phyloP scores from a whole-genome alignment of 2,888 invertebrate genomes.

The Xestia sexstrigata region DNA sequence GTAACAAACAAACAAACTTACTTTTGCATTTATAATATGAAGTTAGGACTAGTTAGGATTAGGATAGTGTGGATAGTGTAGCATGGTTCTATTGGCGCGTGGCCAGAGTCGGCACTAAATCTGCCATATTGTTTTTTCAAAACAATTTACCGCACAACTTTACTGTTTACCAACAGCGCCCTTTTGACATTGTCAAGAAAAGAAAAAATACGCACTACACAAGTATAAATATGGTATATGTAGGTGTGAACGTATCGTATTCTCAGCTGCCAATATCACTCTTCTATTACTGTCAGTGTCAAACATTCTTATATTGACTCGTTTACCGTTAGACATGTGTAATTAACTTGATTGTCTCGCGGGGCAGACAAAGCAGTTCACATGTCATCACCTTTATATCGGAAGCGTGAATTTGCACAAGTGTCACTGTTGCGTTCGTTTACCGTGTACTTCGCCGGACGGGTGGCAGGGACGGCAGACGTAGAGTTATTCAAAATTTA shows the following conservation, averaged over 20 bases:
- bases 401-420: slow-evolving; percentile 71
- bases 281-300: slow-evolving; percentile 45
- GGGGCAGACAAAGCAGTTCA: slow-evolving; percentile 59
- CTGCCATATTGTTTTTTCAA: no score
- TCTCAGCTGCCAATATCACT: slow-evolving; percentile 62
- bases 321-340: slow-evolving; percentile 58
- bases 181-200: not conserved
- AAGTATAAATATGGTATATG: slow-evolving; percentile 6
- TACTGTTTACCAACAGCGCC: not conserved
- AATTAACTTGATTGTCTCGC: slow-evolving; percentile 67
- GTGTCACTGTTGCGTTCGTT: slow-evolving; percentile 58
- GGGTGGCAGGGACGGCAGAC: not conserved
- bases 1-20: no score
- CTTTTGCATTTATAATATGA: no score
- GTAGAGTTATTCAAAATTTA: slow-evolving; percentile 28
- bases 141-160: not conserved
- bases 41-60: no score
- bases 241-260: slow-evolving; percentile 33
- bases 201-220: not conserved
- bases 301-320: slow-evolving; percentile 53
- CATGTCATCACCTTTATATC: slow-evolving; percentile 60
- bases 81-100: not conserved
- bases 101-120: not conserved
- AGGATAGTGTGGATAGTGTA: not conserved
- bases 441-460: slow-evolving; percentile 29